Conservation (phyloP, 2,113 vertebrate genomes). For the Tylochromis polylepis region DNA sequence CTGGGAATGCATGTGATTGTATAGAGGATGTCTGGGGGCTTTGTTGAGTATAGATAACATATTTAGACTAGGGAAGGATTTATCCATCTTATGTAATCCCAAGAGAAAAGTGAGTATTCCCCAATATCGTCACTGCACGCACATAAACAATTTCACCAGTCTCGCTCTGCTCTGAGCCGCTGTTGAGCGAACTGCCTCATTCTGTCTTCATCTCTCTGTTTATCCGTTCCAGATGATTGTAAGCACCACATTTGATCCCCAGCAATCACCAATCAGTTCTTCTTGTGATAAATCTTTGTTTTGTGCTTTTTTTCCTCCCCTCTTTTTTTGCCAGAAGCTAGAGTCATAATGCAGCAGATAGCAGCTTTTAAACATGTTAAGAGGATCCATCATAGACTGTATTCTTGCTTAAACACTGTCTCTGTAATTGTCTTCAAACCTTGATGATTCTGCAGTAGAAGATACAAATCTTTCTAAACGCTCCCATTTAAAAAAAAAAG, state of each 20-base stretch:
- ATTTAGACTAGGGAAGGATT: constrained; percentile 46
- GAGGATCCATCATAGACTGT: background rate
- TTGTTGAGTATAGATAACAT: constrained; percentile 36
- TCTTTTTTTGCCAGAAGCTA: background rate
- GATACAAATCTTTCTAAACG: background rate
- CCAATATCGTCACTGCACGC: background rate
- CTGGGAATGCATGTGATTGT: constrained; percentile 2
- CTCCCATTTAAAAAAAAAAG: background rate
- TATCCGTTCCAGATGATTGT: constrained; percentile 18
- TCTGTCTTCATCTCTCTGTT: background rate
- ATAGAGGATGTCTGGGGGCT: constrained; percentile 17
- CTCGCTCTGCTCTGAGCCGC: constrained; percentile 7
- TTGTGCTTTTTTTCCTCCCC: background rate
- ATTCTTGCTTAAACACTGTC: background rate
- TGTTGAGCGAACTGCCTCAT: background rate
- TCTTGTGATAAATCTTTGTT: background rate
- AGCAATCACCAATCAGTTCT: background rate
- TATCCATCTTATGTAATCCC: constrained; percentile 50
- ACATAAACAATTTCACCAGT: constrained; percentile 27
- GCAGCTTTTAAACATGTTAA: background rate
- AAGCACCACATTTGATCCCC: constrained; percentile 6
- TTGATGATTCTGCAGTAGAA: background rate
- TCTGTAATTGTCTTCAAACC: background rate
- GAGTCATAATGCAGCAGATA: background rate
- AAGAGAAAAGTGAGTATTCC: constrained; percentile 50